Evolutionary conservation across 2,797 vertebrate genomes (phyloP).

Genomic region (Gymnothorax javanicus): DNA sequence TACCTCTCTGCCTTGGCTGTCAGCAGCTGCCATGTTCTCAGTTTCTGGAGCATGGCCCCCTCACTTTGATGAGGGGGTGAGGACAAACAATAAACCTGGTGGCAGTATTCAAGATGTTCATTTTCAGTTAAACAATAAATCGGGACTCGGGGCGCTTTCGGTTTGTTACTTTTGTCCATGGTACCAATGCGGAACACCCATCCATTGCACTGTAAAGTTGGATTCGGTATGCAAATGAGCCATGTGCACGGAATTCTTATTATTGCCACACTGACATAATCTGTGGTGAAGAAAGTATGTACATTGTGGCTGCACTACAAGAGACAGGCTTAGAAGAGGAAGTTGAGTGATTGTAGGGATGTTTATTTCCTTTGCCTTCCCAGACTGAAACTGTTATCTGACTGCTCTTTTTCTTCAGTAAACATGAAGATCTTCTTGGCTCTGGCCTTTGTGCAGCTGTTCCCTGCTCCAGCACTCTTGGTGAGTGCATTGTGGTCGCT

Average conservation of each 20-base stretch:
- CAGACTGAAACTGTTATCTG: not conserved
- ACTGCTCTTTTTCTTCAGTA: slow-evolving; percentile 35
- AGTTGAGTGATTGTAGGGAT: not conserved
- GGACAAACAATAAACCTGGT: slow-evolving; percentile 50
- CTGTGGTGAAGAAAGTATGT: not conserved
- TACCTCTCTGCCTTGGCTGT: slow-evolving; percentile 34
- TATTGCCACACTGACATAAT: not conserved
- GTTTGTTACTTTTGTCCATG: not conserved
- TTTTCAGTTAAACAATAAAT: slow-evolving; percentile 45
- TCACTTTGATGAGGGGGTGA: slow-evolving; percentile 20
- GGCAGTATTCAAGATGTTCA: slow-evolving; percentile 34
- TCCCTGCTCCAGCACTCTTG: slow-evolving; percentile 62
- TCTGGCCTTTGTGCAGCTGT: slow-evolving; percentile 65
- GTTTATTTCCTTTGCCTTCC: not conserved
- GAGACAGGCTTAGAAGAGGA: not conserved
- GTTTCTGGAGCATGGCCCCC: slow-evolving; percentile 31
- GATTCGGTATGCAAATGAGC: slow-evolving; percentile 11
- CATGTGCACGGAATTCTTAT: not conserved
- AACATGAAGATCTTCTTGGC: slow-evolving; percentile 61
- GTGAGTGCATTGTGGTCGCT: slow-evolving; percentile 56
- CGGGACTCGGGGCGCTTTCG: not conserved
- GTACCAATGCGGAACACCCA: not conserved
- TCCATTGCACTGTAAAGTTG: not conserved
- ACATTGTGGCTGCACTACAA: not conserved
- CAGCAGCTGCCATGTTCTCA: slow-evolving; percentile 26